These are phyloP conservation scores for Deroplatys truncata DNA, from an alignment of 2,888 invertebrate species.

Conservation along the genomic window DNA sequence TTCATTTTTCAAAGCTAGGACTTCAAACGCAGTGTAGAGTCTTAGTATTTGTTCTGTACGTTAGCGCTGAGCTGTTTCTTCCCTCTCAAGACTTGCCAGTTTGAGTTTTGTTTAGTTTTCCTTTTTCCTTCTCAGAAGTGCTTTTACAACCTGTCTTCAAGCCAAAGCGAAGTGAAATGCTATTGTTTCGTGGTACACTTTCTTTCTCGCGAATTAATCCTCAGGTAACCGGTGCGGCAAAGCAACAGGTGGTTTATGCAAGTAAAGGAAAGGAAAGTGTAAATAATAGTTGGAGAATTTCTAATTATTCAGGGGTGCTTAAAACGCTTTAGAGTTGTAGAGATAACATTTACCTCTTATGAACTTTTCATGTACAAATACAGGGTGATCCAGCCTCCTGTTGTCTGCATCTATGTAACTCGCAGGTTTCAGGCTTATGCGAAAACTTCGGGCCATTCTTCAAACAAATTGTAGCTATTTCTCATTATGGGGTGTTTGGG, in stretches of 20 bases:
- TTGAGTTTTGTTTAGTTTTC: background rate
- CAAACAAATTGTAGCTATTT: too few relatives aligned
- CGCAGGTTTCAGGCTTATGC: too few relatives aligned
- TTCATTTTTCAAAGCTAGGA: too few relatives aligned
- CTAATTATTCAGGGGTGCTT: background rate
- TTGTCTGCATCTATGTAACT: too few relatives aligned
- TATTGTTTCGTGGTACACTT: background rate
- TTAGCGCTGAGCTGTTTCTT: background rate
- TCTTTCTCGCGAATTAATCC: background rate
- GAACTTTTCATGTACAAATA: too few relatives aligned
- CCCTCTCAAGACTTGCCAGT: background rate
- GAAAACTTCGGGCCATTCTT: too few relatives aligned
- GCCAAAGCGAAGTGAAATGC: background rate
- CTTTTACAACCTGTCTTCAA: background rate
- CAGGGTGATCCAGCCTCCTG: too few relatives aligned
- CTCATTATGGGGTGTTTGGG: too few relatives aligned
- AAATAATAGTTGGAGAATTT: background rate
- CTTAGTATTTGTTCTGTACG: background rate
- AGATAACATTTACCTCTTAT: too few relatives aligned
- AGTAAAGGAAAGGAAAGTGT: background rate
- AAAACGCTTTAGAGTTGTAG: background rate
- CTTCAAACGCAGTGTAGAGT: too few relatives aligned
- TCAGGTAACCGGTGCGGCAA: background rate
- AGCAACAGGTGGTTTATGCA: background rate
- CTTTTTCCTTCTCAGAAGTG: background rate